Conservation (phyloP, 2,888 invertebrate genomes). For the Hecatera dysodea region DNA sequence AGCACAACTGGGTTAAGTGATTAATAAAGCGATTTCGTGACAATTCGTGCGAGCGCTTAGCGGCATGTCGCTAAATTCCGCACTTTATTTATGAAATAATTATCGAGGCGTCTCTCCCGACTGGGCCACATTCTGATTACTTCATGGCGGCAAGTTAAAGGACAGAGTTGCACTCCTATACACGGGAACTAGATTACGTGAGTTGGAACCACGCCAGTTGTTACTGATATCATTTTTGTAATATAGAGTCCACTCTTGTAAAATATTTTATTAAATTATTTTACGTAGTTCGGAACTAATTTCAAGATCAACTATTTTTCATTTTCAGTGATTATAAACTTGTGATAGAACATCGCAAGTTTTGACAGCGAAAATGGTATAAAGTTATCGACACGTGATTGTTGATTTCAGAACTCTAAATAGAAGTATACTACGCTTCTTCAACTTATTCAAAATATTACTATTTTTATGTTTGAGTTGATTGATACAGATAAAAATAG, state of each 20-base stretch:
- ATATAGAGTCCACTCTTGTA: slow-evolving; percentile 14
- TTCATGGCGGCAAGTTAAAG: slow-evolving; percentile 29
- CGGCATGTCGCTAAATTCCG: slow-evolving; percentile 16
- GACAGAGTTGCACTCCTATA: slow-evolving; percentile 34
- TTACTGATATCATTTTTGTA: slow-evolving; percentile 25
- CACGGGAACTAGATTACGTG: slow-evolving; percentile 35
- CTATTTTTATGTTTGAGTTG: no score
- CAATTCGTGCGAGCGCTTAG: neutral
- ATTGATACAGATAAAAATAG: no score
- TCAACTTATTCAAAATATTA: no score
- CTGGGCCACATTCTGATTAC: slow-evolving; percentile 21
- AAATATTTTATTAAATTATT: slow-evolving; percentile 4
- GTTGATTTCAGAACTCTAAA: neutral
- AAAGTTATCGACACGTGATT: neutral
- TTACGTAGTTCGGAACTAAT: neutral
- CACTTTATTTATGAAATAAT: slow-evolving; percentile 39
- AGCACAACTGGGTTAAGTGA: neutral
- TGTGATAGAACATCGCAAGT: no score
- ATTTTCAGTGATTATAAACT: neutral
- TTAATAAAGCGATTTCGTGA: neutral
- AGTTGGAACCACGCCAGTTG: slow-evolving; percentile 52
- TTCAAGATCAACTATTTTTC: neutral
- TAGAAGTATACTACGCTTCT: no score
- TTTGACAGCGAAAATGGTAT: neutral
- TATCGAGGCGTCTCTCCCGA: slow-evolving; percentile 16